Percentiles rank a stretch among this genome's conserved stretches.
Conservation (phyloP, 2,888 invertebrate species). For the Heliconius sara region DNA sequence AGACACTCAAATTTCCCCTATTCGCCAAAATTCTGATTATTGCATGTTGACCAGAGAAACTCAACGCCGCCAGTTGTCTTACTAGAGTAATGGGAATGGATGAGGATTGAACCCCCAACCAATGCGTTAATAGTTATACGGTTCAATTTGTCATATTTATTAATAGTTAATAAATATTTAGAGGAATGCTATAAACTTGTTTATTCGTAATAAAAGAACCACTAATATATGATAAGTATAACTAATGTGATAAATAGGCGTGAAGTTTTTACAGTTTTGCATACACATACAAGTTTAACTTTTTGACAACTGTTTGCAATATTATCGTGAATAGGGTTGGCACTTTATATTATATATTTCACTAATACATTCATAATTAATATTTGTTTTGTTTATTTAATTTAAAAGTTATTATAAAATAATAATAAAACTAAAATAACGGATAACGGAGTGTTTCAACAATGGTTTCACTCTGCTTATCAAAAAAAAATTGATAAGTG, state of each 20-base stretch:
- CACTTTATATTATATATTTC: background rate
- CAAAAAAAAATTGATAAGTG: too few species aligned
- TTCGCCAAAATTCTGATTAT: too few species aligned
- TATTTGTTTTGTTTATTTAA: background rate
- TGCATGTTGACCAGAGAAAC: too few species aligned
- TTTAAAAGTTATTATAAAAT: background rate
- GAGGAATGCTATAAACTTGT: background rate
- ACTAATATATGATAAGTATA: conserved; percentile 39
- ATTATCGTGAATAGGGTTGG: background rate
- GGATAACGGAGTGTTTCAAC: too few species aligned
- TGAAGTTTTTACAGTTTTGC: conserved; percentile 44
- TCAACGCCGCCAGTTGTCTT: too few species aligned
- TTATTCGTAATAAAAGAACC: background rate
- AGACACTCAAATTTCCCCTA: too few species aligned
- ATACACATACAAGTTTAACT: conserved; percentile 31
- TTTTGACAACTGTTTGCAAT: conserved; percentile 17
- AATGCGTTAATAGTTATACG: background rate
- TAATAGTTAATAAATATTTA: background rate
- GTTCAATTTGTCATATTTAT: background rate
- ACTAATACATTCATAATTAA: background rate
- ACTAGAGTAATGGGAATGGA: too few species aligned
- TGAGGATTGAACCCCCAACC: too few species aligned
- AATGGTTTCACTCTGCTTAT: too few species aligned
- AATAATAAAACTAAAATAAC: too few species aligned
- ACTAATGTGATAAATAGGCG: conserved; percentile 41